phyloP scores from a whole-genome alignment of 2,113 vertebrate species.

The Percina caprodes region DNA sequence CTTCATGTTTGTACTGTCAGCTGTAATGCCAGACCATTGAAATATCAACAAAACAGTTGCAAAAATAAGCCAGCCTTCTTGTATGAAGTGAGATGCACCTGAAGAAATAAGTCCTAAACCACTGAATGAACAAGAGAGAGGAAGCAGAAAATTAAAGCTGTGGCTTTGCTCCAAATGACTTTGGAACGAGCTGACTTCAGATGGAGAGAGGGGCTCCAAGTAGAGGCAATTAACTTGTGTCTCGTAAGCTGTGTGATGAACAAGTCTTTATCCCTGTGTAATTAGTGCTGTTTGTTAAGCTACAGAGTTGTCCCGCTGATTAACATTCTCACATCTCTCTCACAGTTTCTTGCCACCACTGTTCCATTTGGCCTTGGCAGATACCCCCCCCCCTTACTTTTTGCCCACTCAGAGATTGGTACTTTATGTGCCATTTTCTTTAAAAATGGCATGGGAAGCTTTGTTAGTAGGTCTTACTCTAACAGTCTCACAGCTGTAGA shows the following conservation, averaged over 20 bases:
- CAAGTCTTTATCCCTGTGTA: conserved; percentile 83
- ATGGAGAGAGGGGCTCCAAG: conserved; percentile 64
- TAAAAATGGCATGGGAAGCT: background rate
- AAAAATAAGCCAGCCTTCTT: conserved; percentile 1
- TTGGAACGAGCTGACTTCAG: conserved; percentile 63
- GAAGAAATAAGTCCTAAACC: conserved; percentile 5
- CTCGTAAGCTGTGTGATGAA: conserved; percentile 83
- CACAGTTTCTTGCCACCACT: conserved; percentile 44
- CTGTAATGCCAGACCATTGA: conserved; percentile 27
- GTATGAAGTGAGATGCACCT: conserved; percentile 1
- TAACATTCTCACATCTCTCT: conserved; percentile 67
- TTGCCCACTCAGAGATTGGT: background rate
- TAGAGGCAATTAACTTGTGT: conserved; percentile 83
- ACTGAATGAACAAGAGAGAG: conserved; percentile 6
- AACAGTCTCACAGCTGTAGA: background rate
- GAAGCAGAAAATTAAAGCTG: conserved; percentile 24
- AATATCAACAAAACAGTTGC: background rate
- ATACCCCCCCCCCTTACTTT: conserved; percentile 9
- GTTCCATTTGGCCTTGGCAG: conserved; percentile 20
- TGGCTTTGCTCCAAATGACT: conserved; percentile 52
- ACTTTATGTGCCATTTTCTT: background rate
- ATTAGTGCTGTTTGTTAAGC: conserved; percentile 85
- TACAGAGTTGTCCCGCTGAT: conserved; percentile 74
- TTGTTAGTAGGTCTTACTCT: background rate
- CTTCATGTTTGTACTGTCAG: conserved; percentile 18